A percentile compares a stretch with the other conserved stretches of the same genome.
phyloP scores from a whole-genome alignment of 2,113 vertebrate genomes.

The Aptenodytes forsteri region DNA sequence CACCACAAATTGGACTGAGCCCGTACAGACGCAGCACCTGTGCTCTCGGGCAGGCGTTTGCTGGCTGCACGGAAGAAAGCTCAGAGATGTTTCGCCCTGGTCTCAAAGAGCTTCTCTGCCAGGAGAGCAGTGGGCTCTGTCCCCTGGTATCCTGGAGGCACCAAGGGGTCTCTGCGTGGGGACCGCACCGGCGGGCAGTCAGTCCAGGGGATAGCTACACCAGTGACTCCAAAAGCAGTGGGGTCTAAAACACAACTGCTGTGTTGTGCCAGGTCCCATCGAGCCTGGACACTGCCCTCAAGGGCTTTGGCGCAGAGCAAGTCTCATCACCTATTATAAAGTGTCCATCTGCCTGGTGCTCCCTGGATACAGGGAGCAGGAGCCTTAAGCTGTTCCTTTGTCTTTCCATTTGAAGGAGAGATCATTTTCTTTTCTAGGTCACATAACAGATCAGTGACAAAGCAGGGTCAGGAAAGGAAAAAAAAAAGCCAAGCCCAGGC shows the following conservation, averaged over 20 bases:
- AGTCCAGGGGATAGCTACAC: neutral
- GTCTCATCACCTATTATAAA: neutral
- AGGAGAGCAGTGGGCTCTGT: neutral
- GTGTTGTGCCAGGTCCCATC: neutral
- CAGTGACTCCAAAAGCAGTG: neutral
- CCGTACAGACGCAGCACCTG: fast-evolving
- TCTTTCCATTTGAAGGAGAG: neutral
- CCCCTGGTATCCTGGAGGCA: neutral
- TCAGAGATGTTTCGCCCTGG: neutral
- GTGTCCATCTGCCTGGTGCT: slow-evolving; percentile 1
- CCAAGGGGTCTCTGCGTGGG: neutral
- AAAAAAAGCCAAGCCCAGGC: neutral
- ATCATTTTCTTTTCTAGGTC: slow-evolving; percentile 49
- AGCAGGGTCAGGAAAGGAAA: neutral
- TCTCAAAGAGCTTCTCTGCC: neutral
- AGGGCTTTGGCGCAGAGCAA: neutral
- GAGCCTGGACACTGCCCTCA: neutral
- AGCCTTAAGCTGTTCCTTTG: slow-evolving; percentile 32
- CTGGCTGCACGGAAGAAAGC: neutral
- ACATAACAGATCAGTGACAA: neutral
- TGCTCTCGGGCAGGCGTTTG: fast-evolving
- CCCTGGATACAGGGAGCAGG: neutral
- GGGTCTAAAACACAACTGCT: neutral
- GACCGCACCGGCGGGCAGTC: fast-evolving
- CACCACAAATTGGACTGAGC: neutral